phyloP scores from a whole-genome alignment of 2,113 vertebrate species.

The Heliornis fulica region DNA sequence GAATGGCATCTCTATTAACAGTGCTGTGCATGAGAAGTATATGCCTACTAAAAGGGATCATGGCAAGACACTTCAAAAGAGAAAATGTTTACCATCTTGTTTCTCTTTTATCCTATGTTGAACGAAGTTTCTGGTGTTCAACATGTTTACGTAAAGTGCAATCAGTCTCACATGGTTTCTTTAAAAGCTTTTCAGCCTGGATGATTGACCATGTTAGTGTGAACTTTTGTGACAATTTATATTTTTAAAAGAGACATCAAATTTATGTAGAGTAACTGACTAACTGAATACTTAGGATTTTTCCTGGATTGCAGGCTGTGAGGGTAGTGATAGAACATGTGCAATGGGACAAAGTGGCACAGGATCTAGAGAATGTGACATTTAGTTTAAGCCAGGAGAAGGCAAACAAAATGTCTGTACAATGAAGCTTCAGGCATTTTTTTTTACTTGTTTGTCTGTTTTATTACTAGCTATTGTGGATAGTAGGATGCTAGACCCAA shows the following conservation, averaged over 20 bases:
- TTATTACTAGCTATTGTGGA: not conserved
- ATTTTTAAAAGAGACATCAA: not conserved
- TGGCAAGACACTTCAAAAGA: not conserved
- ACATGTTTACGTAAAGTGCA: not conserved
- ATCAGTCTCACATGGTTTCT: not conserved
- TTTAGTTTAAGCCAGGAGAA: not conserved
- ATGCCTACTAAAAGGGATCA: not conserved
- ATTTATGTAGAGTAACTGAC: not conserved
- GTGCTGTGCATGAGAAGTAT: not conserved
- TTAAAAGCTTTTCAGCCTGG: not conserved
- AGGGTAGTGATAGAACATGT: not conserved
- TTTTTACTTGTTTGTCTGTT: not conserved
- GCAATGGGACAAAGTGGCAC: not conserved
- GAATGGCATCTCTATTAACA: not conserved
- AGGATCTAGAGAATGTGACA: not conserved
- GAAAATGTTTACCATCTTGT: not conserved
- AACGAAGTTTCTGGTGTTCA: not conserved
- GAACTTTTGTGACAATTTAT: not conserved
- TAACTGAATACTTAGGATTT: not conserved
- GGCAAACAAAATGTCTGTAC: not conserved
- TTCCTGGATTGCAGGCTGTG: not conserved
- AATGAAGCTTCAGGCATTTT: not conserved
- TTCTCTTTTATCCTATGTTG: not conserved
- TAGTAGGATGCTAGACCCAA: not conserved
- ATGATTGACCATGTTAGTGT: not conserved